Base-by-base conservation (phyloP, 2,797 vertebrate genomes). In the Onychomys leucogaster region DNA sequence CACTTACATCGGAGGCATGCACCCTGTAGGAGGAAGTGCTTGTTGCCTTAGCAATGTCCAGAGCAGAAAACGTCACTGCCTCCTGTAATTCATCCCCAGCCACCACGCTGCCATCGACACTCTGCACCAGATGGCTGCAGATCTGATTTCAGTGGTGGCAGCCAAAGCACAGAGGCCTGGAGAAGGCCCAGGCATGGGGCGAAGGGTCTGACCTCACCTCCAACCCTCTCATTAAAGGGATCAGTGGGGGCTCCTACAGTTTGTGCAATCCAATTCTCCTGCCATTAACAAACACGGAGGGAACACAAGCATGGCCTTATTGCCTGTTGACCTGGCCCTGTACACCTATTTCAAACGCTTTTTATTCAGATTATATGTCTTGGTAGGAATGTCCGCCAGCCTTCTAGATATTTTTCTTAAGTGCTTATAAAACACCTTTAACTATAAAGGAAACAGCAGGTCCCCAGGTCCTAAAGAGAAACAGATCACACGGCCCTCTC, bases 91-190 rank as follows among this genome's bases (percentile, higher is more conserved):
- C 94, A 90, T 97, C 90, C 89, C 76, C 94, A 81, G 55, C 76
- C 93, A 93, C 92, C 41, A 52, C 1, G 17, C 96, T 96, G 92
- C 95, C 96, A 82, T 91, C 17, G 67, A 97, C 96, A 94, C 94
- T 65, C 94, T 41, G 65, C 11, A 78, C 97, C 96, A 95, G 94
- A 96, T 97, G 97, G 91, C 94, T 87, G 6, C 76, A 91, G 95
- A 90, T 95, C 37, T 7, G 29, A 91, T 98, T 96, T 97, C 96
- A 97, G 80, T 52, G 61, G 88, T 89, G 71, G 82, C 32, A 23
- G 89, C 94, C 88, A 90, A 91, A 96, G 83, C 75, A n/a, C 21
- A 81, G 73, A 69, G 78, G 78, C 73, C 65, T 83, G 57, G 94
- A 94, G 71, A 82, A 96, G 80, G 92, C 94, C 75, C 34, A 34